Evolutionary conservation across 2,113 vertebrate species (phyloP), one percentile per base, ranked within the genome.

Genomic region (Dipodomys stephensi): DNA sequence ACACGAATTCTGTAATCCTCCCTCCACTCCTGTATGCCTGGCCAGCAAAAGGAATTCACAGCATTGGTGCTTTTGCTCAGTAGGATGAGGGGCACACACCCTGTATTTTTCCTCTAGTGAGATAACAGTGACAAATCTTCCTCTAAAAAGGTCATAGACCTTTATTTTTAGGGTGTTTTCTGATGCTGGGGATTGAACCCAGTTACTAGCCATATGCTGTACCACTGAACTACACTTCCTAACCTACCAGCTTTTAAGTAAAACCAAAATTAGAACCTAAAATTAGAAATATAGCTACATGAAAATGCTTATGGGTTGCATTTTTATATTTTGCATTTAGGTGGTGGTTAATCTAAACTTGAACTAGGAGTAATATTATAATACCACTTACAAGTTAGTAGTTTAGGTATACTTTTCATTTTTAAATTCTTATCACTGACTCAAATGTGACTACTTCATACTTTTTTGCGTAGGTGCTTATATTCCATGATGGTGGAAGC

Each of bases 401-500:
- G n/a, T 73, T 77, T 79, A 67, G 53, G 62, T 71, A 49, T 10
- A 9, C 13, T 28, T 92, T 91, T 95, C 25, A 19, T 27, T 13
- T 84, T 91, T 35, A 76, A 84, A 91, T 91, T 68, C 11, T n/a
- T 88, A 64, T 20, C 53, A 84, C 49, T 92, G 65, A 87, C 22
- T 35, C 89, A 72, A 8, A 72, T 25, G 25, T 4, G 78, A 79
- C 22, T 74, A 44, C 35, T 16, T 87, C 53, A 87, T 83, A 77
- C 53, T 86, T 67, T 90, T 16, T 76, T 46, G 68, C 74, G 64
- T 76, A 83, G 25, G 30, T 79, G 72, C 67, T 72, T 85, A 60
- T 39, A 72, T 32, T 28, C n/a, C 20, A 28, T 16, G 39, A 80
- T 18, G 22, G 69, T 64, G 65, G 44, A 85, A 92, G 44, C 32